Conservation (phyloP, 2,888 invertebrate genomes). For the Tetanocera ferruginea region DNA sequence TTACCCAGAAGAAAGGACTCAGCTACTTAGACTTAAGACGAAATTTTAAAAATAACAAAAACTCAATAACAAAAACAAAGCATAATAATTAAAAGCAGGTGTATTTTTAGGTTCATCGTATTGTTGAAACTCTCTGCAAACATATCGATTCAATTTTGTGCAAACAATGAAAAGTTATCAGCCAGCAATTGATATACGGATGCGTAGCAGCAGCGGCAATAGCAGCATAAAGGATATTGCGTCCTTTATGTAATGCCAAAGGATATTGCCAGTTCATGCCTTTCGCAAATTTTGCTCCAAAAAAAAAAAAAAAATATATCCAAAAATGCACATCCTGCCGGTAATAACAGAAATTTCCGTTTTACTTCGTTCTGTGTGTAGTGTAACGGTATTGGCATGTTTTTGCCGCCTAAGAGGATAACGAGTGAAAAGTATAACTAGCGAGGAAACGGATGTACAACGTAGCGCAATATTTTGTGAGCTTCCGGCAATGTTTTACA, state of each 20-base stretch:
- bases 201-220: neutral
- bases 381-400: too few relatives aligned
- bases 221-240: neutral
- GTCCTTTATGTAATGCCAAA: neutral
- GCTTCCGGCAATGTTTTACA: constrained; percentile 20
- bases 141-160: constrained; percentile 10
- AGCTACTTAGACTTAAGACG: constrained; percentile 33
- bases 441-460: neutral
- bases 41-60: too few relatives aligned
- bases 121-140: neutral
- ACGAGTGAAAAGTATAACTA: too few relatives aligned
- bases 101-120: constrained; percentile 36
- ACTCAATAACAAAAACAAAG: neutral
- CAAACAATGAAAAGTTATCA: neutral
- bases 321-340: constrained; percentile 12
- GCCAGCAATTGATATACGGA: neutral
- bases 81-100: constrained; percentile 60
- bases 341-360: constrained; percentile 25
- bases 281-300: neutral
- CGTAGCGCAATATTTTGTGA: constrained; percentile 5
- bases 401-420: too few relatives aligned
- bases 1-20: too few relatives aligned
- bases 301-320: neutral
- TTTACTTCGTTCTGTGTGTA: neutral
- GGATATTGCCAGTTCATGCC: too few relatives aligned